Base-by-base conservation (phyloP, 37 sponge, comb jelly and placozoan species). In the Agelas oroides region DNA sequence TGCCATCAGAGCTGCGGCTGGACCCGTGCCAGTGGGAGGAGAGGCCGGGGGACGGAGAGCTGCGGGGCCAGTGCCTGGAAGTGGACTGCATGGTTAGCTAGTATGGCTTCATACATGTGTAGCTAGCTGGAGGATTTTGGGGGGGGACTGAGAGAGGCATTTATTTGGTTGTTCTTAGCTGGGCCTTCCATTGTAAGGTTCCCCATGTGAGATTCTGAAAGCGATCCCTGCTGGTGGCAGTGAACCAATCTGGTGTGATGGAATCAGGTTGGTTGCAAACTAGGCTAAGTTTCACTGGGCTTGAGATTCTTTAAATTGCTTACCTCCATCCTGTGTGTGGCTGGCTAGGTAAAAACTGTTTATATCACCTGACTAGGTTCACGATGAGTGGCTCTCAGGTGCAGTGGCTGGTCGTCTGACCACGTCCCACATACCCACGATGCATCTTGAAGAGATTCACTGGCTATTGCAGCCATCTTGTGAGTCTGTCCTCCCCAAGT, bases 391-490 rank as follows among this genome's bases (percentile, higher is more conserved):
- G 91, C 58, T 90, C 56, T 24, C 35, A 33, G 27, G 41, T 0
- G 76, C 69, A 14, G 24, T 31, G 23, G 36, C 39, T 11, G 81
- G 81, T 19, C 40, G 24, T 3, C 70, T 61, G 24, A 35, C 70
- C 52, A 59, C 74, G 1, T 17, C 57, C 27, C 53, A 59, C 12
- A 32, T 56, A n/a, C 81, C 81, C 13, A 36, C 20, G 5, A 41
- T 80, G 61, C 37, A 35, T 41, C 67, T 31, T 33, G 76, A 80
- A 28, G 81, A 85, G 86, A 31, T 85, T 11, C 91, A 90, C 65
- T 90, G 91, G 91, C 31, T 81, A 36, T 60, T 90, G 52, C 91
- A 90, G 86, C 80, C 91, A 11, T 90, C 91, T 17, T 90, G 91
- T 85, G 67, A 80, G 35, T 74, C 69, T 20, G 59, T 53, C 39